These are phyloP conservation scores for Apoda limacodes DNA, from an alignment of 2,888 invertebrate genomes.

Conservation along the genomic window DNA sequence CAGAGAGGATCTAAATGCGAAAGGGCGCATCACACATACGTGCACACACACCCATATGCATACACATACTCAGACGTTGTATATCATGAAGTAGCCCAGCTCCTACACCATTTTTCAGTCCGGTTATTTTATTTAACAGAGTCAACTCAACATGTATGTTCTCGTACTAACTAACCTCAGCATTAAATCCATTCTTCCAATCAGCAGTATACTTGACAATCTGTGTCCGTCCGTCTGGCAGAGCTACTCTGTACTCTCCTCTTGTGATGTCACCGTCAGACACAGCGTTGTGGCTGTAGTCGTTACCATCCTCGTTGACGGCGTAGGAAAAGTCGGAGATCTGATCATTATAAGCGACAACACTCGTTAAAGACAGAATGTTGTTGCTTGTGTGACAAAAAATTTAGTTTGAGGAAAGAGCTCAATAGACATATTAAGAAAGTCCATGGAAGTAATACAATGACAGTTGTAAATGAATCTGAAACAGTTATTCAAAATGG, in stretches of 20 bases:
- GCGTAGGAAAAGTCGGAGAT: conserved; percentile 87
- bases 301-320: conserved; percentile 87
- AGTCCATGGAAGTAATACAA: no score
- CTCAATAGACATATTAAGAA: conserved; percentile 37
- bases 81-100: no score
- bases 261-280: conserved; percentile 87
- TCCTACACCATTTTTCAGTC: no score
- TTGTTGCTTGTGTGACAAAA: conserved; percentile 39
- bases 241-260: conserved; percentile 85
- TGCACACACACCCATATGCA: no score
- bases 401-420: conserved; percentile 39
- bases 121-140: neutral
- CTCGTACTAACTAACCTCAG: conserved; percentile 78
- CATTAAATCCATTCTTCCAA: conserved; percentile 88
- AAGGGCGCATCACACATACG: no score
- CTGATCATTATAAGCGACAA: conserved; percentile 38
- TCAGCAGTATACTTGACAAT: conserved; percentile 89
- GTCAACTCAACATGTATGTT: neutral
- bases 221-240: conserved; percentile 88
- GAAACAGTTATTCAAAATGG: no score
- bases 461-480: no score
- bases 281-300: conserved; percentile 88
- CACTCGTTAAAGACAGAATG: conserved; percentile 32
- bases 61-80: no score
- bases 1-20: no score